A percentile compares a stretch with the other conserved stretches of the same genome.
Conservation (phyloP, 2,797 vertebrate genomes). For the Coregonus sp. region DNA sequence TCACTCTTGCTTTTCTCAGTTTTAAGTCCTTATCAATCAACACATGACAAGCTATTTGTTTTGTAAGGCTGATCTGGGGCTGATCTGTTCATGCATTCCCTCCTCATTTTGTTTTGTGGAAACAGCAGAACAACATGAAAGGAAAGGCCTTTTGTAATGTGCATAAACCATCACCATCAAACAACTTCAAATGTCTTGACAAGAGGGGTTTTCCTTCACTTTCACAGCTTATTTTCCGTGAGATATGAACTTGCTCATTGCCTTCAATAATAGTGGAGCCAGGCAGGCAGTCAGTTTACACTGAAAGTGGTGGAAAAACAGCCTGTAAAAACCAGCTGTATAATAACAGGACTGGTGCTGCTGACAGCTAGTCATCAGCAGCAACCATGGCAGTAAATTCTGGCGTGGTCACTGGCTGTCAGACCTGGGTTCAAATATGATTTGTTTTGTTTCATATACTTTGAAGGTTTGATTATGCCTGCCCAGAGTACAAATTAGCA, state of each 20-base stretch:
- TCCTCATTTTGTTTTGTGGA: conserved; percentile 2
- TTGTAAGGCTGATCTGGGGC: background rate
- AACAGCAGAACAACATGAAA: background rate
- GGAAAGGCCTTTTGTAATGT: conserved; percentile 3
- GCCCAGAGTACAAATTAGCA: no score
- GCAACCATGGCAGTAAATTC: conserved; percentile 8
- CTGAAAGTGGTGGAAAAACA: background rate
- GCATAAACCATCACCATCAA: conserved; percentile 1
- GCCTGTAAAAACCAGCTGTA: background rate
- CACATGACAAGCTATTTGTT: background rate
- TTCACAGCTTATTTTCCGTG: background rate
- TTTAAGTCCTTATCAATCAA: background rate
- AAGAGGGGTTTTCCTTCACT: background rate
- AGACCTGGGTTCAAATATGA: background rate
- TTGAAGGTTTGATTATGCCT: background rate
- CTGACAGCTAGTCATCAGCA: conserved; percentile 25
- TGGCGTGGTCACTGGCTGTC: conserved; percentile 16
- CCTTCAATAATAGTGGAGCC: no score
- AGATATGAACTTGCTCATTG: background rate
- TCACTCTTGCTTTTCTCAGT: background rate
- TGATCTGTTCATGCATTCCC: background rate
- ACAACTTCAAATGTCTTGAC: background rate
- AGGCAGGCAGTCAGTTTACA: background rate
- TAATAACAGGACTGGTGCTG: conserved; percentile 28
- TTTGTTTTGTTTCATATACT: background rate